Base-by-base conservation (phyloP, 2,888 invertebrate species). In the Acronicta alni region DNA sequence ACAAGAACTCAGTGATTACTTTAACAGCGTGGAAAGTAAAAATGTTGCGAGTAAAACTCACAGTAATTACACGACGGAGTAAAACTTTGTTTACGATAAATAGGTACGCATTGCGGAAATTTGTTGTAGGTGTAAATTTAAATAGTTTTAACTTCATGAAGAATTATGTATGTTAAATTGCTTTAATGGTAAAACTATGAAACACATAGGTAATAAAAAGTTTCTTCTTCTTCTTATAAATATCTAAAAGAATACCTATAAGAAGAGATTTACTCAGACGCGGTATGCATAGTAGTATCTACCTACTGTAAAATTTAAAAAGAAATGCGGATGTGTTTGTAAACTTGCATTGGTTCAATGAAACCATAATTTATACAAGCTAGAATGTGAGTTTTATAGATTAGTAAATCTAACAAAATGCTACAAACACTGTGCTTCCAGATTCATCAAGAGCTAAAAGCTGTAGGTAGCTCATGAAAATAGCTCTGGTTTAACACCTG, bases 31-130 rank as follows among this genome's bases (percentile, higher is more conserved):
- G 84, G 88, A 89, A 89, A 89, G 89, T 89, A 89, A 89, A 89
- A 89, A 86, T 85, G 81, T 68, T 69, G 72, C 67, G 56, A 86
- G 88, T 89, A 87, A 89, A 88, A 89, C 86, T 81, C 79, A 67
- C 55, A 72, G 57, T 74, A 80, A 84, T 85, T 83, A 81, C 72
- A 62, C 77, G 79, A 77, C 72, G 58, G 62, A 57, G 58, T 61
- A 37, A 58, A 62, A 77, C 62, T 72, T 61, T 69, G 73, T 54
- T 75, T 69, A 57, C 20, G 18, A 47, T 54, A 63, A 69, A 38
- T 16, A n/a, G n/a, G n/a, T n/a, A 17, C 39, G 41, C 26, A 46
- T 23, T 35, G 26, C 32, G 9, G 38, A 35, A 16, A 16, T 47
- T 20, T 43, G 8, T 20, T 10, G 35, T 26, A 30, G 12, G 30